Conservation (phyloP, 2,797 vertebrate species). For the Thunnus albacares region DNA sequence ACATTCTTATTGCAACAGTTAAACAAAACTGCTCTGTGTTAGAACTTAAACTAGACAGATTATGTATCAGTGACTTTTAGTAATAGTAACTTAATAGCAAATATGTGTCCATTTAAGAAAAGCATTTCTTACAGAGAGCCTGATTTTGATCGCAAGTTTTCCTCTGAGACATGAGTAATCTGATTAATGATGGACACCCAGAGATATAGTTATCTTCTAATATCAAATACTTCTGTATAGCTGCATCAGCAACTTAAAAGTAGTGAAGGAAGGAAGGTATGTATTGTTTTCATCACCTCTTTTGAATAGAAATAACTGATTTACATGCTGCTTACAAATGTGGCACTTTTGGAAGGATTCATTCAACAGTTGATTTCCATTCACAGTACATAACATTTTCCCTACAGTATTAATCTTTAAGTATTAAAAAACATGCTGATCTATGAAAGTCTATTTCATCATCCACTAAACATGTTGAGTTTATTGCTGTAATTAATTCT, state of each 20-base stretch:
- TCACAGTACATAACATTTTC: constrained; percentile 5
- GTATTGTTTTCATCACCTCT: constrained; percentile 6
- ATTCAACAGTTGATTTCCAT: not conserved
- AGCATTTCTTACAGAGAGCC: not conserved
- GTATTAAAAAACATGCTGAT: not conserved
- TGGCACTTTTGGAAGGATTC: not conserved
- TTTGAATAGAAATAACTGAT: constrained; percentile 2
- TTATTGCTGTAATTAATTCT: constrained; percentile 15
- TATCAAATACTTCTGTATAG: not conserved
- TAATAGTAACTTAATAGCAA: not conserved
- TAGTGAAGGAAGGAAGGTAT: not conserved
- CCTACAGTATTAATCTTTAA: not conserved
- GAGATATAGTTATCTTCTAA: constrained; percentile 2
- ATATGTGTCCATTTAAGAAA: not conserved
- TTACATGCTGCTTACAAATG: constrained; percentile 6
- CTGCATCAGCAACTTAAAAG: constrained; percentile 9
- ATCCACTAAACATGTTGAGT: not conserved
- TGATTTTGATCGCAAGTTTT: not conserved
- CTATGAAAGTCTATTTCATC: not conserved
- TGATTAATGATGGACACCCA: not conserved
- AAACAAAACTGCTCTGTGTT: not conserved
- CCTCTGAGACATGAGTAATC: not conserved
- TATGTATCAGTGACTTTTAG: not conserved
- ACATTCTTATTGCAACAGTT: not conserved
- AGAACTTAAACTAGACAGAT: not conserved